Conservation (phyloP, 37 sponge, comb jelly and placozoan species). For the Chondrosia reniformis region DNA sequence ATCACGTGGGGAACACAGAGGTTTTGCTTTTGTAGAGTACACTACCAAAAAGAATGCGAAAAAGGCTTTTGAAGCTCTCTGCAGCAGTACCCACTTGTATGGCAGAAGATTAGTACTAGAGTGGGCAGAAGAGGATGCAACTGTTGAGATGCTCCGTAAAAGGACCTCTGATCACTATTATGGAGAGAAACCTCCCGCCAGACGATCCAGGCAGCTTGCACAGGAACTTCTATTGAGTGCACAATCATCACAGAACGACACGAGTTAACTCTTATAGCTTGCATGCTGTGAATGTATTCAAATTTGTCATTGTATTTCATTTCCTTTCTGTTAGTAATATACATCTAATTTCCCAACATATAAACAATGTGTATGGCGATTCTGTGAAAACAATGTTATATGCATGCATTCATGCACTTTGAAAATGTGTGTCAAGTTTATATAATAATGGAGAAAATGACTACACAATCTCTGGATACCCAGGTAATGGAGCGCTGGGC, state of each 20-base stretch:
- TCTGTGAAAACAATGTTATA: background rate
- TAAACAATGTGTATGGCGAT: background rate
- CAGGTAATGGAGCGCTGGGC: background rate
- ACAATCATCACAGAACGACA: background rate
- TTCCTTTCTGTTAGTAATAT: background rate
- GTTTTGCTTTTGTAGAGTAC: slow-evolving; percentile 96
- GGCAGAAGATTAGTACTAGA: slow-evolving; percentile 93
- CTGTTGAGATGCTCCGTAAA: slow-evolving; percentile 70
- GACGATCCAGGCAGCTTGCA: slow-evolving; percentile 15
- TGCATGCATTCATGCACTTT: background rate
- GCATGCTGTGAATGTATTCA: background rate
- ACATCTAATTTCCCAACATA: background rate
- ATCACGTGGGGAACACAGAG: slow-evolving; percentile 61
- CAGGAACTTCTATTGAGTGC: background rate
- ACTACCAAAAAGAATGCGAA: slow-evolving; percentile 79
- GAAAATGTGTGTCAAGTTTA: background rate
- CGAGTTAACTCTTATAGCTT: background rate
- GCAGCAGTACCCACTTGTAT: slow-evolving; percentile 91
- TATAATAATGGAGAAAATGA: background rate
- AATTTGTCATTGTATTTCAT: background rate
- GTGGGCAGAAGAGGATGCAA: slow-evolving; percentile 93
- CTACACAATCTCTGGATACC: background rate
- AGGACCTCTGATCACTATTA: slow-evolving; percentile 83
- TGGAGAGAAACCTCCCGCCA: slow-evolving; percentile 10
- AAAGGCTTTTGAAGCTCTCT: slow-evolving; percentile 78